Evolutionary conservation across 2,888 invertebrate genomes (phyloP).

Genomic region (Seira musarum): DNA sequence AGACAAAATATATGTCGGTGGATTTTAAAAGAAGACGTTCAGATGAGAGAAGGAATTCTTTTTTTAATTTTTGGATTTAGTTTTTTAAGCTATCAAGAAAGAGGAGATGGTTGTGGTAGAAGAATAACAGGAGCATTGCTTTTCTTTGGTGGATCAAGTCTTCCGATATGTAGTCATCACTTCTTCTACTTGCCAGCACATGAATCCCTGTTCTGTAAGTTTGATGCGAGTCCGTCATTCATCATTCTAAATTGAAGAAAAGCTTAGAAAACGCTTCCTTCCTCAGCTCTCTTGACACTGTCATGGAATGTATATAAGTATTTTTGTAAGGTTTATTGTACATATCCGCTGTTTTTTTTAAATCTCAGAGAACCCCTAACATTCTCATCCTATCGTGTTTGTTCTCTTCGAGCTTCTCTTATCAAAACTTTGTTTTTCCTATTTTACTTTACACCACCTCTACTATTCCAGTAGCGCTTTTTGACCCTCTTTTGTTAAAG

Average conservation of each 20-base stretch:
- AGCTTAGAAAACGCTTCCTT: constrained; percentile 4
- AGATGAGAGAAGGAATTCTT: no score
- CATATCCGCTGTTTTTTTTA: background rate
- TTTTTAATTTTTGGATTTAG: no score
- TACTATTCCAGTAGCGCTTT: background rate
- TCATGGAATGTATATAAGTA: background rate
- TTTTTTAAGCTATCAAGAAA: background rate
- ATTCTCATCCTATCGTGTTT: background rate
- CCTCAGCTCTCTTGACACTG: constrained; percentile 1
- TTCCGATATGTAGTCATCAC: constrained; percentile 8
- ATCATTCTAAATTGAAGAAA: constrained; percentile 55
- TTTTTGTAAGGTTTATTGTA: background rate
- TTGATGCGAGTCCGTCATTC: constrained; percentile 50
- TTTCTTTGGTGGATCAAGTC: background rate
- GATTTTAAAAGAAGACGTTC: no score
- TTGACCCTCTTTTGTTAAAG: background rate
- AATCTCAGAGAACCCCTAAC: background rate
- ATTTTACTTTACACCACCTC: constrained; percentile 10
- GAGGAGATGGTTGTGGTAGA: no score
- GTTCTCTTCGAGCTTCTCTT: constrained; percentile 17
- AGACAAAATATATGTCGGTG: no score
- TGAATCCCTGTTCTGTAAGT: constrained; percentile 14
- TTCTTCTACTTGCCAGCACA: constrained; percentile 1
- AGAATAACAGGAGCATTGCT: background rate
- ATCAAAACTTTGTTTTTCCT: constrained; percentile 35